Evolutionary conservation across 2,888 invertebrate genomes (phyloP).

Genomic region (Amiota minor): DNA sequence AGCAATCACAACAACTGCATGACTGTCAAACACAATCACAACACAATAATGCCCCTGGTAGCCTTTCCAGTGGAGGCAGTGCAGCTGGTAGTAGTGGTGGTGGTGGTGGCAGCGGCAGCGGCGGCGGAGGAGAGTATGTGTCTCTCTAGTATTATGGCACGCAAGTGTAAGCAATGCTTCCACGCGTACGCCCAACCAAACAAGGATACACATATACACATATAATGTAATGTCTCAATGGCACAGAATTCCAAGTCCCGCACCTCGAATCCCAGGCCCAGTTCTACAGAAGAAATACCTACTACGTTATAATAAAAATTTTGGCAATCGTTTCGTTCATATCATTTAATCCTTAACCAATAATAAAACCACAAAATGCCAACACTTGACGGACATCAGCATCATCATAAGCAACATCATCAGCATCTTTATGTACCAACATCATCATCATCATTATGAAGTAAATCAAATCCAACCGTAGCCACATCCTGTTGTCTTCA

Average conservation of each 20-base stretch:
- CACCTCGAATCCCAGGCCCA: too few species aligned
- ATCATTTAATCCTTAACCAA: constrained; percentile 46
- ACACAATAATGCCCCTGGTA: background rate
- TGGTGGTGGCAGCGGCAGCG: constrained; percentile 52
- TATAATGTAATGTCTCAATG: constrained; percentile 43
- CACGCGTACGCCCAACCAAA: constrained; percentile 23
- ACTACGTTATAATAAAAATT: constrained; percentile 12
- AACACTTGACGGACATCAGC: background rate
- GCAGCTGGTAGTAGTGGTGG: background rate
- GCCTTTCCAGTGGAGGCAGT: background rate
- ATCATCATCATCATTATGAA: background rate
- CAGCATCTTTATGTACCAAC: too few species aligned
- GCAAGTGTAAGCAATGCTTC: constrained; percentile 64
- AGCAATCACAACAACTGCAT: constrained; percentile 52
- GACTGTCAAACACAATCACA: constrained; percentile 10
- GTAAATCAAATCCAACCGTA: too few species aligned
- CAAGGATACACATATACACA: background rate
- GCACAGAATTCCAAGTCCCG: too few species aligned
- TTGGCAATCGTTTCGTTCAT: constrained; percentile 62
- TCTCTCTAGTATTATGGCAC: constrained; percentile 73
- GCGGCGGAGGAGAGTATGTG: constrained; percentile 68
- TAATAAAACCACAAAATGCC: background rate
- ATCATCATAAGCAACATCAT: background rate
- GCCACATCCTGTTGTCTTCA: too few species aligned
- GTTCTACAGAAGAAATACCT: too few species aligned